These are phyloP conservation scores for Ptychoptera contaminata DNA, from an alignment of 2,888 invertebrate species.

Conservation along the genomic window DNA sequence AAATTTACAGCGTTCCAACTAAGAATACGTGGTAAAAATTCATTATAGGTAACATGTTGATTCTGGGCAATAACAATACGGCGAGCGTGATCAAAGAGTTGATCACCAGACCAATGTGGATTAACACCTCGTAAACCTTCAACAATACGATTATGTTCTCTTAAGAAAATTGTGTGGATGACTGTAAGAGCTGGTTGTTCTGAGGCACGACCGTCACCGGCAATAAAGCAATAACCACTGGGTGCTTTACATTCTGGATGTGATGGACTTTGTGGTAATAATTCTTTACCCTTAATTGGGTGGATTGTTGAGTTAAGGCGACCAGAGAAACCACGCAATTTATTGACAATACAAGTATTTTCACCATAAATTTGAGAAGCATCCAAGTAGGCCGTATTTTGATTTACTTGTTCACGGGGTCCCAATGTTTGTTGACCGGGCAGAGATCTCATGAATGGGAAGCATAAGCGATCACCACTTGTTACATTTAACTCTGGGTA, in stretches of 20 bases:
- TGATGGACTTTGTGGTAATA: conserved; percentile 58
- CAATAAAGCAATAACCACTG: conserved; percentile 76
- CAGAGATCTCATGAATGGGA: conserved; percentile 86
- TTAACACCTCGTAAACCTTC: conserved; percentile 64
- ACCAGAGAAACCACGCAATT: conserved; percentile 64
- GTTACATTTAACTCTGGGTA: conserved; percentile 75
- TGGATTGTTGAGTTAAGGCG: conserved; percentile 66
- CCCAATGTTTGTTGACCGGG: conserved; percentile 81
- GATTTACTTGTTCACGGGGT: conserved; percentile 84
- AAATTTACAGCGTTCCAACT: conserved; percentile 80
- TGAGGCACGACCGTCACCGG: conserved; percentile 79
- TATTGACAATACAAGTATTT: conserved; percentile 61
- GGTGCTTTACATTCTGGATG: conserved; percentile 80
- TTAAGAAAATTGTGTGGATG: conserved; percentile 74
- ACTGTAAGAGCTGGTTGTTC: conserved; percentile 83
- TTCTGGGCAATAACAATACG: conserved; percentile 62
- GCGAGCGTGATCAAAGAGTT: conserved; percentile 65
- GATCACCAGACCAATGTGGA: conserved; percentile 79
- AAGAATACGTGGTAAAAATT: conserved; percentile 77
- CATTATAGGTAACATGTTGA: conserved; percentile 73
- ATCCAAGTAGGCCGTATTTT: conserved; percentile 82
- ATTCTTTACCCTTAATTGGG: conserved; percentile 57
- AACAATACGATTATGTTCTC: conserved; percentile 80
- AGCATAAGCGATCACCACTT: conserved; percentile 71
- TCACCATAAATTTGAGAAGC: conserved; percentile 82